These are phyloP conservation scores for Cerastis leucographa DNA, from an alignment of 2,888 invertebrate genomes.

Conservation along the genomic window DNA sequence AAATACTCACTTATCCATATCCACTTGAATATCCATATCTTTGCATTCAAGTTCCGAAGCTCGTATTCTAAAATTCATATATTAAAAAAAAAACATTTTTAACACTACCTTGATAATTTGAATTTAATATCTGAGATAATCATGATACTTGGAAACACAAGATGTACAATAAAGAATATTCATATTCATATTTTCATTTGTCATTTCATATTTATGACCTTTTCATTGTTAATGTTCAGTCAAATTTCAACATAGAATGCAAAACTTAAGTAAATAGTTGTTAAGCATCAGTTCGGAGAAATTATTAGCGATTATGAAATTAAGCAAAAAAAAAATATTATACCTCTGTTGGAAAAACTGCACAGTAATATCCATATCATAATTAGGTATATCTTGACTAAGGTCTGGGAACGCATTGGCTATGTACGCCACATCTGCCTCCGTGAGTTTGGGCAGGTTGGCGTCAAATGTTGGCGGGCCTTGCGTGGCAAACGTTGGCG, in stretches of 20 bases:
- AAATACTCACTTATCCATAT: conserved; percentile 84
- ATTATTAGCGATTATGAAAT: too few relatives aligned
- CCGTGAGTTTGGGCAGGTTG: conserved; percentile 92
- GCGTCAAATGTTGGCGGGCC: conserved; percentile 94
- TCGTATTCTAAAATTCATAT: conserved; percentile 73
- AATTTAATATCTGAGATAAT: neutral
- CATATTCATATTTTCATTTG: neutral
- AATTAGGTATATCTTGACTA: conserved; percentile 91
- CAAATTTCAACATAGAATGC: neutral
- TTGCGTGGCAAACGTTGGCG: conserved; percentile 95
- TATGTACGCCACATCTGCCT: conserved; percentile 92
- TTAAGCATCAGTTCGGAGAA: too few relatives aligned
- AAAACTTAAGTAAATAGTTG: neutral
- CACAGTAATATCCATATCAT: conserved; percentile 93
- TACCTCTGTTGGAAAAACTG: conserved; percentile 93
- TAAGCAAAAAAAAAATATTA: neutral
- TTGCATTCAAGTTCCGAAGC: conserved; percentile 79
- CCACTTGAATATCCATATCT: conserved; percentile 85
- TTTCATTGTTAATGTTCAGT: neutral
- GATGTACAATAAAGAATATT: neutral
- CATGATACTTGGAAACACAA: neutral
- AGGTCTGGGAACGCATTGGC: conserved; percentile 92
- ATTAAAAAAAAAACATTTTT: neutral
- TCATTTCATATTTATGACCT: neutral
- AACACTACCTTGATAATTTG: too few relatives aligned